These are phyloP conservation scores for Hesperia comma DNA, from an alignment of 2,888 invertebrate species.

Conservation along the genomic window DNA sequence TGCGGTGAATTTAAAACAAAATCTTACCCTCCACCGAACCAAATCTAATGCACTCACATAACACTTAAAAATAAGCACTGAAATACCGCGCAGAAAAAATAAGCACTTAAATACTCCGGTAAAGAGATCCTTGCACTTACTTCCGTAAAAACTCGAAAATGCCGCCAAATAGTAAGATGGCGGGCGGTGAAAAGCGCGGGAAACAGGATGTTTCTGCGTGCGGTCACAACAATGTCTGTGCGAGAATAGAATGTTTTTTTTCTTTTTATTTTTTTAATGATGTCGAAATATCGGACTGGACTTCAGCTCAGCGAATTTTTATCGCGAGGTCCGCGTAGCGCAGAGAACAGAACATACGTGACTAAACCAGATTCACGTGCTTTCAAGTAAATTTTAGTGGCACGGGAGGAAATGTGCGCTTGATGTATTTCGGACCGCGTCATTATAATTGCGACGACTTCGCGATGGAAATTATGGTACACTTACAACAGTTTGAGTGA, in stretches of 20 bases:
- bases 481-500: constrained; percentile 37
- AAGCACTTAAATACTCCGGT: constrained; percentile 49
- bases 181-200: constrained; percentile 63
- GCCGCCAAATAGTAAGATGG: constrained; percentile 57
- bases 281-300: constrained; percentile 51
- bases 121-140: constrained; percentile 62
- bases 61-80: constrained; percentile 49
- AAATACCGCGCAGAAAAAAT: constrained; percentile 40
- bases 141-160: constrained; percentile 62
- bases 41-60: constrained; percentile 40
- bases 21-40: constrained; percentile 28
- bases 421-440: constrained; percentile 72
- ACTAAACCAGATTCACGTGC: constrained; percentile 71
- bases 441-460: constrained; percentile 50
- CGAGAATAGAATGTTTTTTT: constrained; percentile 24
- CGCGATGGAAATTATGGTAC: constrained; percentile 51
- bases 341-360: constrained; percentile 69
- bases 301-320: constrained; percentile 62
- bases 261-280: constrained; percentile 33
- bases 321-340: constrained; percentile 67
- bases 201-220: constrained; percentile 50
- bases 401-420: constrained; percentile 59
- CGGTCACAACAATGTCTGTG: constrained; percentile 49
- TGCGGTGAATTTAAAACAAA: not conserved
- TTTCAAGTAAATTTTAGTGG: constrained; percentile 75